Percentiles rank a stretch among this genome's conserved stretches.
Conservation (phyloP, 2,113 vertebrate species). For the Notechis scutatus region DNA sequence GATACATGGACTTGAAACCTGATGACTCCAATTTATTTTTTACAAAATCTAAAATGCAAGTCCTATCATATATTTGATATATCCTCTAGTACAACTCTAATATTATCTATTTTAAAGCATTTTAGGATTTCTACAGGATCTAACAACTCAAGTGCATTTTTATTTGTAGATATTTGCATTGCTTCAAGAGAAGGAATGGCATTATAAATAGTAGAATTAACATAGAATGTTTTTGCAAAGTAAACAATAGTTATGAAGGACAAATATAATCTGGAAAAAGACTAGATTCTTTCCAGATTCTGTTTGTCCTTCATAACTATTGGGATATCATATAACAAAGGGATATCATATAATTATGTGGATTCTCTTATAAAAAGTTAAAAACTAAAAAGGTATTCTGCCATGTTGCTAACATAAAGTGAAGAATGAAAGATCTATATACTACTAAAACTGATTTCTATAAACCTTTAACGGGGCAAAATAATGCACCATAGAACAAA, state of each 20-base stretch:
- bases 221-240: background rate
- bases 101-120: background rate
- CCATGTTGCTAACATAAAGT: background rate
- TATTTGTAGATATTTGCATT: background rate
- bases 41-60: background rate
- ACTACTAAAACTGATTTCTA: background rate
- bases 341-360: background rate
- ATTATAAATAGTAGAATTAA: background rate
- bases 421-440: background rate
- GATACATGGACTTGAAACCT: background rate
- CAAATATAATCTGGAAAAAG: background rate
- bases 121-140: background rate
- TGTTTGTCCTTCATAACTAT: no score
- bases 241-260: background rate
- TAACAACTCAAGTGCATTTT: background rate
- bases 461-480: background rate
- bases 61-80: background rate
- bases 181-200: background rate
- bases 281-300: background rate
- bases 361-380: background rate
- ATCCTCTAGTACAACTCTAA: background rate
- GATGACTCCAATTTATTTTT: background rate
- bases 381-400: background rate
- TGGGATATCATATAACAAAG: no score
- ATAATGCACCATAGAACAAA: background rate